Percentiles rank a stretch among this genome's conserved stretches.
phyloP scores from a whole-genome alignment of 2,113 vertebrate species.

The Hydropotes inermis region DNA sequence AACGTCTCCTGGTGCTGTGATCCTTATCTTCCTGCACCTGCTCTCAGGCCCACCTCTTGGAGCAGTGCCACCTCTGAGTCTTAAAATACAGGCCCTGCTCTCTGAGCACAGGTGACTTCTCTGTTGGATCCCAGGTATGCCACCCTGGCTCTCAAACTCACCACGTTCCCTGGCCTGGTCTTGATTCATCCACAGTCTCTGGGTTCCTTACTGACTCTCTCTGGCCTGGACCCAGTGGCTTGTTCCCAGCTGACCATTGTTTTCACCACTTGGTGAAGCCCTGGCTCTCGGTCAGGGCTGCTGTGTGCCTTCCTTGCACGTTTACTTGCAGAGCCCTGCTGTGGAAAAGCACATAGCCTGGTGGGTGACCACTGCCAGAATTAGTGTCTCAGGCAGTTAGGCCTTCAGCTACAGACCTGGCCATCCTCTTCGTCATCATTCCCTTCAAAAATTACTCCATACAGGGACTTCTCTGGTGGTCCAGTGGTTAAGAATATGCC shows the following conservation, averaged over 20 bases:
- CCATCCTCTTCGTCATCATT: background rate
- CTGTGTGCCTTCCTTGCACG: background rate
- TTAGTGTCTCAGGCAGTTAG: background rate
- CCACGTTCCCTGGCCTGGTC: background rate
- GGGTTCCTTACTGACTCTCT: background rate
- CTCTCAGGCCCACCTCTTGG: background rate
- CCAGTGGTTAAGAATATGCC: background rate
- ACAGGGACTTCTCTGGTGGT: background rate
- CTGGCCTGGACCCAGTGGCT: background rate
- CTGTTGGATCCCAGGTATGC: background rate
- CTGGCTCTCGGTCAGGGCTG: background rate
- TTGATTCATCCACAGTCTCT: background rate
- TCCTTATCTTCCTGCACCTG: background rate
- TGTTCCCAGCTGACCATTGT: background rate
- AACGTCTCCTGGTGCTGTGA: background rate
- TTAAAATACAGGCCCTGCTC: background rate
- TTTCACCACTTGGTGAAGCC: background rate
- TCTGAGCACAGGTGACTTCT: background rate
- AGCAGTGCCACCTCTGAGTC: background rate
- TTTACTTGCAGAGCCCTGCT: background rate
- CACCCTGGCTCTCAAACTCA: background rate
- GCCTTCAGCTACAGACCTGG: background rate
- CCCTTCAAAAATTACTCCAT: background rate
- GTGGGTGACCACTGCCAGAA: fast-evolving
- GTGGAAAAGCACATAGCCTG: background rate